Evolutionary conservation across 2,888 invertebrate species (phyloP), one percentile per base, ranked within the genome.

Genomic region (Xestia ashworthii): DNA sequence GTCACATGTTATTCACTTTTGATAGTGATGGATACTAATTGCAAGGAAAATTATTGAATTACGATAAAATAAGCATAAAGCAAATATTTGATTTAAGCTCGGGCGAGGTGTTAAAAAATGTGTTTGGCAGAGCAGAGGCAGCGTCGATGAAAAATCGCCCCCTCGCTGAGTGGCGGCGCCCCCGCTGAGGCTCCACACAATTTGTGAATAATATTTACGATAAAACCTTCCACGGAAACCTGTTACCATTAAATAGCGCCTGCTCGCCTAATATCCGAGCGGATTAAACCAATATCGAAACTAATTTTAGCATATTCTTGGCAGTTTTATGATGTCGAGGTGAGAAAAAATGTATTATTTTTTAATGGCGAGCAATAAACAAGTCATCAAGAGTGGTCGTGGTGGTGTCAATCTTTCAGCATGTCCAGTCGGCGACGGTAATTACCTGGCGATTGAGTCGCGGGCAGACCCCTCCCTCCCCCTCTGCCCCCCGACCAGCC

Each of bases 81-180:
- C 91, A 95, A 94, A 93, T 90, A 89, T 92, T 93, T 96, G 95
- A 96, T 96, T 96, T 95, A 96, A 93, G 90, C 88, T 91, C 89
- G 89, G 91, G 89, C 93, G 91, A 96, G 96, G 96, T 96, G 96
- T 96, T 96, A 96, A 96, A 94, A 96, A 96, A 95, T 96, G 94
- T 95, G 95, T 96, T 94, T 95, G 95, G 94, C 94, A 93, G 91
- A 93, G 94, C 93, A 90, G 93, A 95, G 95, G 95, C 93, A 93
- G 93, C 91, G 90, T 91, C 91, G 94, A 94, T 95, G 96, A 96
- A 94, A 96, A 95, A 96, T 96, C 93, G 96, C 92, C 96, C 96
- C 95, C 96, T 95, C 92, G 95, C 96, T 95, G 96, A 90, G 96
- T 91, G 90, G 90, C 86, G 84, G 91, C 91, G 92, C 94, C 89